phyloP scores from a whole-genome alignment of 2,797 vertebrate species.

The Chaetophractus vellerosus region DNA sequence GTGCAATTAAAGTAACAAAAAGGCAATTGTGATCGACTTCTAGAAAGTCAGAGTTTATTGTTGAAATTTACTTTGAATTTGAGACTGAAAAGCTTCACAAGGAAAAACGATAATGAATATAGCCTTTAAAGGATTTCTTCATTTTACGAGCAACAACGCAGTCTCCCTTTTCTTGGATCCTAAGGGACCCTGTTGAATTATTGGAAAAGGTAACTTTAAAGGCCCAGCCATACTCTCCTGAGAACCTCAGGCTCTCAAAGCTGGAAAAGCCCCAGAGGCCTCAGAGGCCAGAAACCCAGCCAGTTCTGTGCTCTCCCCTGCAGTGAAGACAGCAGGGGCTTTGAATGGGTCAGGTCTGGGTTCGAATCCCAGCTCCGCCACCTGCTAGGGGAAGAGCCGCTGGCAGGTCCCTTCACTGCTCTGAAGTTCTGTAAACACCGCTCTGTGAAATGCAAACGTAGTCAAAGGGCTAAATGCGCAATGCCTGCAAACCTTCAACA shows the following conservation, averaged over 20 bases:
- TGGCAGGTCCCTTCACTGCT: background rate
- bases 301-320: background rate
- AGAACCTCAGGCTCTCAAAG: constrained; percentile 5
- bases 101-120: background rate
- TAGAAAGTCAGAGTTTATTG: constrained; percentile 80
- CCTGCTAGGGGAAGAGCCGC: accelerated
- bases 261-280: background rate
- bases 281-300: background rate
- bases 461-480: background rate
- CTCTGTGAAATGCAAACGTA: background rate
- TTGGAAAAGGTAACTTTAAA: constrained; percentile 43
- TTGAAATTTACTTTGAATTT: constrained; percentile 83
- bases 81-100: constrained; percentile 70
- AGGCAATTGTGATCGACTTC: constrained; percentile 75
- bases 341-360: background rate
- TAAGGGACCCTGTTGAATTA: constrained; percentile 65
- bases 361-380: background rate
- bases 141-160: constrained; percentile 52
- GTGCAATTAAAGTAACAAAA: constrained; percentile 85
- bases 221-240: background rate
- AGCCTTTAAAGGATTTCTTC: constrained; percentile 44
- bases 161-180: constrained; percentile 6
- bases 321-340: background rate
- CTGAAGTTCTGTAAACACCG: background rate
- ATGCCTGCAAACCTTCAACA: background rate